Evolutionary conservation across 2,113 vertebrate genomes (phyloP).

Genomic region (Melospiza georgiana): DNA sequence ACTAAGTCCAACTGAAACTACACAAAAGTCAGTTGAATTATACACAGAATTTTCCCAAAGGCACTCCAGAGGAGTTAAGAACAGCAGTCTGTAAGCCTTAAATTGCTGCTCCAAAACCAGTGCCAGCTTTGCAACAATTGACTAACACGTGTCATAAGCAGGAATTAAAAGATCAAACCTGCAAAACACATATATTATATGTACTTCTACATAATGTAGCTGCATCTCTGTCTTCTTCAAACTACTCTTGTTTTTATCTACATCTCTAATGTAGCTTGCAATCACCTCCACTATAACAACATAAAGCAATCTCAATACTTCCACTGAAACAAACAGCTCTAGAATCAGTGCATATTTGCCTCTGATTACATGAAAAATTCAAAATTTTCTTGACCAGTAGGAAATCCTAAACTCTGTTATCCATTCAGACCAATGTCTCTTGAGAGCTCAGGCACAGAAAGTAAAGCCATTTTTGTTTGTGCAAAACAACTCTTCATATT

Average conservation of each 20-base stretch:
- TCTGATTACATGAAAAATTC: not conserved
- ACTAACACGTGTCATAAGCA: not conserved
- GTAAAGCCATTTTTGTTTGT: not conserved
- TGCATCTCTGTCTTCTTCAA: not conserved
- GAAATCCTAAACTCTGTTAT: not conserved
- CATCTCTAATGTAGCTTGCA: not conserved
- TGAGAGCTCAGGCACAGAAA: not conserved
- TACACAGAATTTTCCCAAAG: not conserved
- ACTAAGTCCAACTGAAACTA: not conserved
- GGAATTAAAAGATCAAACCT: not conserved
- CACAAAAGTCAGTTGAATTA: not conserved
- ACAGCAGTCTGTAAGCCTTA: not conserved
- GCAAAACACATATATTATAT: not conserved
- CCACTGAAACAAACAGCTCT: not conserved
- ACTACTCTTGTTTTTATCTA: not conserved
- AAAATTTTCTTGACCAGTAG: not conserved
- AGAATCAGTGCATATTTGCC: not conserved
- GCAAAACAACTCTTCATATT: not conserved
- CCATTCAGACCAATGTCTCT: not conserved
- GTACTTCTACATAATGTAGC: not conserved
- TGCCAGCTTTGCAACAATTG: not conserved
- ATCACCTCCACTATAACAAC: not conserved
- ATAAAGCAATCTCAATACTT: not conserved
- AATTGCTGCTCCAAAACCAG: not conserved
- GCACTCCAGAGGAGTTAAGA: not conserved